Conservation (phyloP, 2,113 vertebrate species). For the Chloebia gouldiae region DNA sequence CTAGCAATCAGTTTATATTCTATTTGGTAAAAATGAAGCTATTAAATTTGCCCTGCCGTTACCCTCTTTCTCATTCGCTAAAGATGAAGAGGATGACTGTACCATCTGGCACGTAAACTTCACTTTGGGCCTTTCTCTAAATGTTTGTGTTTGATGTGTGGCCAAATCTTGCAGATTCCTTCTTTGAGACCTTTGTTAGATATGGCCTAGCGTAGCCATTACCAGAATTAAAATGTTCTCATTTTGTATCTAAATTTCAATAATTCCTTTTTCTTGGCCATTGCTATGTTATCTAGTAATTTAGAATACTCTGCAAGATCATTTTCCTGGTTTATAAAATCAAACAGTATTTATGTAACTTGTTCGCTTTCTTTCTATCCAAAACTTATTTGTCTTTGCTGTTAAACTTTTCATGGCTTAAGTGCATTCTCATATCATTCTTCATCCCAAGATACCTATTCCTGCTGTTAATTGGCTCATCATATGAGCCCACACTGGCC, state of each 20-base stretch:
- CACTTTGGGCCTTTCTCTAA: not conserved
- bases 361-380: not conserved
- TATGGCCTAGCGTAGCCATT: not conserved
- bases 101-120: not conserved
- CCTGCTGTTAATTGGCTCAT: slow-evolving; percentile 50
- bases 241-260: slow-evolving; percentile 17
- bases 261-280: slow-evolving; percentile 52
- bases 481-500: not conserved
- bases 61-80: not conserved
- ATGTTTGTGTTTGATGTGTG: slow-evolving; percentile 2
- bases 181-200: slow-evolving; percentile 31
- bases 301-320: slow-evolving; percentile 18
- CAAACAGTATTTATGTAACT: slow-evolving; percentile 20
- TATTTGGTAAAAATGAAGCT: not conserved
- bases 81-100: not conserved
- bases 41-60: not conserved
- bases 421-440: not conserved
- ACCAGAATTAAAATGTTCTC: not conserved
- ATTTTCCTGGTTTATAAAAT: slow-evolving; percentile 25
- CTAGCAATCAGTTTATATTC: not conserved
- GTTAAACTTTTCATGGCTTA: slow-evolving; percentile 8
- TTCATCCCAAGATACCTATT: not conserved
- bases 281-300: slow-evolving; percentile 25
- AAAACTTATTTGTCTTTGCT: slow-evolving; percentile 17
- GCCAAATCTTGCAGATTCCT: slow-evolving; percentile 21